Percentiles rank a stretch among this genome's conserved stretches.
These are phyloP conservation scores for Neolamprologus variostigma DNA, from an alignment of 2,113 vertebrate species.

Conservation along the genomic window DNA sequence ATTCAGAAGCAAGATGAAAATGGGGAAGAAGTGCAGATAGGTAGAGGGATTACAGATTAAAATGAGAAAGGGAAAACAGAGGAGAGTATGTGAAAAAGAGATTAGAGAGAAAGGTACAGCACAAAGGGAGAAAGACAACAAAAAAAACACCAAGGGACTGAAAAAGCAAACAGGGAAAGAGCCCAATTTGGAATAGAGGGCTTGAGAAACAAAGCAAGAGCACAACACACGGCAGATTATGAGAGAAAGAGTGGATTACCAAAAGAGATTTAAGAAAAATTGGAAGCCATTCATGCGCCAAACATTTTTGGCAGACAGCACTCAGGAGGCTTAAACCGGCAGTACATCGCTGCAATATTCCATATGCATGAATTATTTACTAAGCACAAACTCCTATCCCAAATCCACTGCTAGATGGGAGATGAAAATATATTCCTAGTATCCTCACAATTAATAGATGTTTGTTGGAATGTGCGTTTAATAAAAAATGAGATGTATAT, in stretches of 20 bases:
- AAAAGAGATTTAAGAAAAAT: neutral
- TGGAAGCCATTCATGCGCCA: neutral
- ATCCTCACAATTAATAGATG: neutral
- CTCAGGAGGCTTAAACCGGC: constrained; percentile 2
- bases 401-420: neutral
- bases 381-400: neutral
- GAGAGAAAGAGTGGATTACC: neutral
- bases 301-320: constrained; percentile 9
- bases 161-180: neutral
- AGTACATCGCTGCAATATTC: neutral
- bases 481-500: neutral
- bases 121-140: neutral
- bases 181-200: neutral
- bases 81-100: neutral
- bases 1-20: neutral
- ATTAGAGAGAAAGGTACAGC: neutral
- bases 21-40: neutral
- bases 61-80: neutral
- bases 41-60: neutral
- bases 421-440: neutral
- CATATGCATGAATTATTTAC: constrained; percentile 25
- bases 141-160: neutral
- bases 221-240: neutral
- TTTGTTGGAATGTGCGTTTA: neutral
- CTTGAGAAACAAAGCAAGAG: neutral